Evolutionary conservation across 2,888 invertebrate species (phyloP).

Genomic region (Troides oblongomaculatus): DNA sequence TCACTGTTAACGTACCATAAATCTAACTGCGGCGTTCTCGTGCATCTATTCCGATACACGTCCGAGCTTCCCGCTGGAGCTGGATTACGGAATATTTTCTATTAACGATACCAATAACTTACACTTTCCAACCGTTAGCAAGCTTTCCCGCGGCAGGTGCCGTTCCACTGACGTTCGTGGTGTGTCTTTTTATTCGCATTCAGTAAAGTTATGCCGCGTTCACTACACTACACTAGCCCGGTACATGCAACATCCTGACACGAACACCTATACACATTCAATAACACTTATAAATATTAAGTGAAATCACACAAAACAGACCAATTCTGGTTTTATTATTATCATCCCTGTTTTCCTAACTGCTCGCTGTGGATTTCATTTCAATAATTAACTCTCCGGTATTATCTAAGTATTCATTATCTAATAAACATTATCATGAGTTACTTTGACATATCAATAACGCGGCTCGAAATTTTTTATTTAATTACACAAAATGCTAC

Average conservation of each 20-base stretch:
- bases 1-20: slow-evolving; percentile 31
- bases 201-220: slow-evolving; percentile 50
- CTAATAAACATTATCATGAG: slow-evolving; percentile 76
- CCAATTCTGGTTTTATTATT: slow-evolving; percentile 64
- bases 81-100: slow-evolving; percentile 30
- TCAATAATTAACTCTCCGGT: slow-evolving; percentile 65
- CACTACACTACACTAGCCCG: slow-evolving; percentile 66
- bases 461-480: slow-evolving; percentile 78
- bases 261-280: slow-evolving; percentile 73
- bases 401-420: slow-evolving; percentile 72
- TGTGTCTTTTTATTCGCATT: slow-evolving; percentile 34
- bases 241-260: slow-evolving; percentile 57
- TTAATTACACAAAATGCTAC: slow-evolving; percentile 67
- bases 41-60: slow-evolving; percentile 35
- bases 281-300: slow-evolving; percentile 75
- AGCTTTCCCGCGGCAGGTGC: slow-evolving; percentile 52
- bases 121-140: slow-evolving; percentile 72
- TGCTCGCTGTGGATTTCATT: slow-evolving; percentile 71
- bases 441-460: slow-evolving; percentile 80
- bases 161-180: slow-evolving; percentile 46
- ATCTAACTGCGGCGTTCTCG: slow-evolving; percentile 17
- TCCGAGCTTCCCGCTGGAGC: slow-evolving; percentile 36
- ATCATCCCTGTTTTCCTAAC: slow-evolving; percentile 80
- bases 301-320: slow-evolving; percentile 74
- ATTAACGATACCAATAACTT: slow-evolving; percentile 41